Conservation (phyloP, 2,888 invertebrate genomes). For the Stenichneumon culpator region DNA sequence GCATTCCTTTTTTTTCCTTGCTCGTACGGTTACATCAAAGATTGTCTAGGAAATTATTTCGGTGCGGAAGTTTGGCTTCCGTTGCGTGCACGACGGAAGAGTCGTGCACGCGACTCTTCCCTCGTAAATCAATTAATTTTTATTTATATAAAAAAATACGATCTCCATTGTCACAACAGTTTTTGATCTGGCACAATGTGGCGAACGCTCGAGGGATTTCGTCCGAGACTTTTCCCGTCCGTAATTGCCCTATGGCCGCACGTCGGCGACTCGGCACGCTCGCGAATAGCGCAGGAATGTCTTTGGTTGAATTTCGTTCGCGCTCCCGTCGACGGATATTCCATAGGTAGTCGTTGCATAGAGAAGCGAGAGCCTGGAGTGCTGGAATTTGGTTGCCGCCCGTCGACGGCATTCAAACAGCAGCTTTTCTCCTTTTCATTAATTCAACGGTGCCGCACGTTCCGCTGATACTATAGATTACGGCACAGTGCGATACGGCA, state of each 20-base stretch:
- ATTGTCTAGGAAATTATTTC: constrained; percentile 53
- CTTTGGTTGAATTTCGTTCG: constrained; percentile 18
- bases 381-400: constrained; percentile 45
- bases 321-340: constrained; percentile 35
- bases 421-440: constrained; percentile 51
- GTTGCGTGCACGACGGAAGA: constrained; percentile 9
- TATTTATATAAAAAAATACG: too few relatives aligned
- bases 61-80: constrained; percentile 39
- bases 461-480: constrained; percentile 3
- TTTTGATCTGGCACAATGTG: neutral
- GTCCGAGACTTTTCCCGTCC: neutral
- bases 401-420: constrained; percentile 28
- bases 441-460: constrained; percentile 28
- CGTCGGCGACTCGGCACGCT: constrained; percentile 1
- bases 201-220: neutral
- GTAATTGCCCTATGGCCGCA: neutral
- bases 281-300: constrained; percentile 17
- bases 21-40: too few relatives aligned
- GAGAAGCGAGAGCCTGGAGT: constrained; percentile 29
- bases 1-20: constrained; percentile 7
- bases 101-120: too few relatives aligned
- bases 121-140: neutral
- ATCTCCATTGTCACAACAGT: too few relatives aligned
- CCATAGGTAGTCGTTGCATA: neutral
- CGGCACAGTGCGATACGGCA: neutral